Conservation (phyloP, 2,113 vertebrate genomes). For the Hypomesus transpacificus region DNA sequence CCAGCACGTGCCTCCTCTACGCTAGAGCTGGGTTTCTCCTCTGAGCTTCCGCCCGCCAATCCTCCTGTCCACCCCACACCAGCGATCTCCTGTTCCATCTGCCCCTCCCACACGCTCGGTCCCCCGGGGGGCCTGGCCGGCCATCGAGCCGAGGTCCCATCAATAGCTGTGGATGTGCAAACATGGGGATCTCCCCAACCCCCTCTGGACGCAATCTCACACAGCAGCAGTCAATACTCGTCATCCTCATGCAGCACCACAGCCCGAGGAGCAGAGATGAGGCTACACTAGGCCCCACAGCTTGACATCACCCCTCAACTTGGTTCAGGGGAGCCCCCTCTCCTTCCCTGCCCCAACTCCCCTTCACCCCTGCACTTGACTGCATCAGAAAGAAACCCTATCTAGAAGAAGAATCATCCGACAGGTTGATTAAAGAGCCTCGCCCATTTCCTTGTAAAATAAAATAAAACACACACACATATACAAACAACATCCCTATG, state of each 20-base stretch:
- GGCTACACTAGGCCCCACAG: constrained; percentile 22
- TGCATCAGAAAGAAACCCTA: constrained; percentile 14
- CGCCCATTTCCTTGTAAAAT: constrained; percentile 37
- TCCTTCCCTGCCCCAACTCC: neutral
- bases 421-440: constrained; percentile 26
- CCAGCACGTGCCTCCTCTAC: constrained; percentile 29
- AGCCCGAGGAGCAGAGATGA: constrained; percentile 49
- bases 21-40: constrained; percentile 39
- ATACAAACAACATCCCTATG: constrained; percentile 40
- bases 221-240: constrained; percentile 65
- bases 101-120: constrained; percentile 29
- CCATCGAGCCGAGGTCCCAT: constrained; percentile 61
- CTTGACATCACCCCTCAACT: constrained; percentile 29
- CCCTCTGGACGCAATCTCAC: constrained; percentile 63
- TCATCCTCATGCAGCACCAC: constrained; percentile 61
- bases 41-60: constrained; percentile 27
- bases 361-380: neutral
- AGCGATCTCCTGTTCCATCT: constrained; percentile 25
- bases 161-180: constrained; percentile 66
- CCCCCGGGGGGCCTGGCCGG: constrained; percentile 49
- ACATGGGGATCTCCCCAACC: constrained; percentile 63
- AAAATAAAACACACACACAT: constrained; percentile 34
- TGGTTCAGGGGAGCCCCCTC: constrained; percentile 21
- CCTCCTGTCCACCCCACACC: constrained; percentile 1
- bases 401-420: constrained; percentile 9